A percentile compares a stretch with the other conserved stretches of the same genome.
These are phyloP conservation scores for Drosophila kepulauana DNA, from an alignment of 1,140 invertebrate species.

Conservation along the genomic window DNA sequence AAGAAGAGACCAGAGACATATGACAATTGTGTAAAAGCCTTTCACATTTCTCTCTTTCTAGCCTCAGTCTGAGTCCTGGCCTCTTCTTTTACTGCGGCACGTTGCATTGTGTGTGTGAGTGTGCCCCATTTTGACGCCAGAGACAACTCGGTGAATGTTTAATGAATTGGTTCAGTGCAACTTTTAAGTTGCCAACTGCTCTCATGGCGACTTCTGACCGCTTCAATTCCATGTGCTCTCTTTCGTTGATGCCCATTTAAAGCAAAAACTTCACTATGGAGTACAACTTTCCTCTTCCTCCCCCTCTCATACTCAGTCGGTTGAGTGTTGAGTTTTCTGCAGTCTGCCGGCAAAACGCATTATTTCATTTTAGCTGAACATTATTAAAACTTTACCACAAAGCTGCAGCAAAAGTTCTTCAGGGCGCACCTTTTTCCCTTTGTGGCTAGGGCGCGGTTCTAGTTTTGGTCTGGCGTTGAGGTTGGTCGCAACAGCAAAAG, in stretches of 20 bases:
- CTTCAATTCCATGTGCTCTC: constrained; percentile 27
- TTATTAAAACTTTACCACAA: constrained; percentile 79
- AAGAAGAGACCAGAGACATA: constrained; percentile 13
- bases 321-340: neutral
- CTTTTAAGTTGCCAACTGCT: constrained; percentile 53
- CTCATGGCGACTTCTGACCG: constrained; percentile 45
- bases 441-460: constrained; percentile 49
- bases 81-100: constrained; percentile 24
- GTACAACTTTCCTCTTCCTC: neutral
- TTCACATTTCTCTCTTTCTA: constrained; percentile 11
- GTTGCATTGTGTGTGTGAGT: constrained; percentile 40
- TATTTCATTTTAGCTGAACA: constrained; percentile 78
- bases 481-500: constrained; percentile 12
- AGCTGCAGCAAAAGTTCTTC: constrained; percentile 69
- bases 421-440: constrained; percentile 57
- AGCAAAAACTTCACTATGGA: constrained; percentile 18
- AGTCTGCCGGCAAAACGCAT: constrained; percentile 66
- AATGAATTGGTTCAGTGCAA: constrained; percentile 70
- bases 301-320: no score
- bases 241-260: constrained; percentile 31
- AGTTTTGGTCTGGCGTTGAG: constrained; percentile 8
- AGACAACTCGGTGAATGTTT: constrained; percentile 70
- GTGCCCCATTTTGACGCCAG: constrained; percentile 53
- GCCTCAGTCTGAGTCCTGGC: constrained; percentile 1
- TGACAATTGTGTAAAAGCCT: constrained; percentile 42